Evolutionary conservation across 1,140 invertebrate genomes (phyloP), one percentile per base, ranked within the genome.

Genomic region (Drosophila jambulina): DNA sequence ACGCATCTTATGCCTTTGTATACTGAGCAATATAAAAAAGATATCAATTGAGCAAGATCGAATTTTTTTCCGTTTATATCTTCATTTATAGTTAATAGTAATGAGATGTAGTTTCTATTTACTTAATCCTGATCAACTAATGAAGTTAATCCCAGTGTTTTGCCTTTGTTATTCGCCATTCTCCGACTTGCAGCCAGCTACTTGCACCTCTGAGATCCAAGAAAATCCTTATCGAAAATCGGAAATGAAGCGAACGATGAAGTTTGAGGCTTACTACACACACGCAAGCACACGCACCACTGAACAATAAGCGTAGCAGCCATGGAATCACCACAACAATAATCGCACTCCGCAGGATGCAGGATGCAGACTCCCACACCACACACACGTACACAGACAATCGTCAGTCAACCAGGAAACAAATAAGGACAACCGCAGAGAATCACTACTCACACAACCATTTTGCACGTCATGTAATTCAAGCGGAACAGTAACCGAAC

Each of bases 141-240:
- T 43, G 5, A 43, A 43, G 2, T 6, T 19, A 43, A 43, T 43
- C 19, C 42, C 10, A 3, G n/a, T 36, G 6, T 53, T 32, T 21
- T 17, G 12, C 21, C 17, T 29, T 34, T 10, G n/a, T 6, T n/a
- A 6, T 45, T 34, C 9, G 8, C 7, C 13, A 10, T 25, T 23
- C 40, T 21, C 46, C 12, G 38, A 3, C 32, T 53, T 49, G 15
- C 68, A 86, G 80, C 51, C 43, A 42, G 38, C 63, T 77, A 84
- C 82, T 84, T 84, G 82, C 74, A 85, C 70, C 82, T 84, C 80
- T 79, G 60, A 83, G 64, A 70, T 65, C 71, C 54, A 46, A 13
- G 15, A 56, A 56, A 56, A 51, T 74, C 69, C 68, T 72, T 74
- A 74, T 74, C 69, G 45, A 64, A 45, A 72, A 42, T 25, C 42